phyloP scores from a whole-genome alignment of 2,113 vertebrate species.

The Plotosus lineatus region DNA sequence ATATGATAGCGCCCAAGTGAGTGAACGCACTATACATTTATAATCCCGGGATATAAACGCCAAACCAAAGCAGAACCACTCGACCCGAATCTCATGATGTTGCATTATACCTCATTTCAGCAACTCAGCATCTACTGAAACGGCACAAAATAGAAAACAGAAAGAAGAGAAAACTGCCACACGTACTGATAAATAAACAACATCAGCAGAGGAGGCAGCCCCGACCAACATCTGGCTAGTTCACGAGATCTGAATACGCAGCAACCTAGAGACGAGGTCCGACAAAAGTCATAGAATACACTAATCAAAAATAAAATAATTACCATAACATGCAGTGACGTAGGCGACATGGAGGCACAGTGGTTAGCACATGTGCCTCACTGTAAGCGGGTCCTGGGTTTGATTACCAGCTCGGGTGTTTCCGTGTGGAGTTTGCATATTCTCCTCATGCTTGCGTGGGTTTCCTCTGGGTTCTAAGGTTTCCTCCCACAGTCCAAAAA shows the following conservation, averaged over 20 bases:
- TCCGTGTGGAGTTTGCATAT: too few relatives aligned
- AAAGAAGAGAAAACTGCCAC: neutral
- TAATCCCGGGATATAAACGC: neutral
- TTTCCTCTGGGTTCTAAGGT: too few relatives aligned
- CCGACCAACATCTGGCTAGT: neutral
- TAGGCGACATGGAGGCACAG: too few relatives aligned
- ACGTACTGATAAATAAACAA: neutral
- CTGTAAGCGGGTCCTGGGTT: too few relatives aligned
- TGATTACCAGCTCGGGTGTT: too few relatives aligned
- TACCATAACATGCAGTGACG: neutral
- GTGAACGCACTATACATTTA: neutral
- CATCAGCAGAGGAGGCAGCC: neutral
- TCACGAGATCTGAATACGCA: neutral
- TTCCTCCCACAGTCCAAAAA: too few relatives aligned
- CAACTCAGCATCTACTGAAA: conserved; percentile 5
- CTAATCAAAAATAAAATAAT: neutral
- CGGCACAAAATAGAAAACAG: neutral
- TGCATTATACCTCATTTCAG: neutral
- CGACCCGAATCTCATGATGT: neutral
- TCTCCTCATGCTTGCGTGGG: too few relatives aligned
- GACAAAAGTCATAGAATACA: neutral
- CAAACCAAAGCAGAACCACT: neutral
- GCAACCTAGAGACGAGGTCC: neutral
- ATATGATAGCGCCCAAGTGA: neutral
- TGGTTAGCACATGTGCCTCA: too few relatives aligned